A percentile compares a stretch with the other conserved stretches of the same genome.
Conservation (phyloP, 2,888 invertebrate genomes). For the Margaritifera margaritifera region DNA sequence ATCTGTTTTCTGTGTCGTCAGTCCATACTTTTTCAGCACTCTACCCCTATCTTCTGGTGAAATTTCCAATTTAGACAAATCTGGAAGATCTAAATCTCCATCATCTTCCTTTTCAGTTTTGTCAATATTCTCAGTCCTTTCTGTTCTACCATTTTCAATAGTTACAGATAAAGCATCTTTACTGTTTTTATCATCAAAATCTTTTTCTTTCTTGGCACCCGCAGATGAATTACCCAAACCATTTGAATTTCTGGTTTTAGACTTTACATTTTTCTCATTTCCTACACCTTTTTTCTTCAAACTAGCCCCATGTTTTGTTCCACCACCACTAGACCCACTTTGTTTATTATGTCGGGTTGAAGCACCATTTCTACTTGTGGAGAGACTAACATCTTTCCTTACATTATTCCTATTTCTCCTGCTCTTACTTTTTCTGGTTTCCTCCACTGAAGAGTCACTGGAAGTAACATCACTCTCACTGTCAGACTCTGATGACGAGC, state of each 20-base stretch:
- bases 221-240: not conserved
- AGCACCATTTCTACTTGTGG: constrained; percentile 19
- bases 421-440: constrained; percentile 19
- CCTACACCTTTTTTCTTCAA: constrained; percentile 7
- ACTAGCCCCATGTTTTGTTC: constrained; percentile 5
- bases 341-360: not conserved
- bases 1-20: constrained; percentile 15
- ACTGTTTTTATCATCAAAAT: not conserved
- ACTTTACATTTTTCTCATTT: constrained; percentile 7
- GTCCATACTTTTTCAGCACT: constrained; percentile 36
- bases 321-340: not conserved
- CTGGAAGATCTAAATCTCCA: no score
- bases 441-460: constrained; percentile 38
- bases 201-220: constrained; percentile 20
- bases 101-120: no score
- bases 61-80: no score
- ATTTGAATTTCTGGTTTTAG: constrained; percentile 4
- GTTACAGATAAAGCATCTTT: no score
- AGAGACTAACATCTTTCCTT: constrained; percentile 9
- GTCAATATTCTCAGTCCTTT: no score
- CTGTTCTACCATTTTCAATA: no score
- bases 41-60: not conserved
- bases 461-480: constrained; percentile 32
- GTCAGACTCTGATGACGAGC: constrained; percentile 28
- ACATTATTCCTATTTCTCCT: constrained; percentile 13